Evolutionary conservation across 1,140 invertebrate genomes (phyloP).

Genomic region (Globodera ellingtonae): DNA sequence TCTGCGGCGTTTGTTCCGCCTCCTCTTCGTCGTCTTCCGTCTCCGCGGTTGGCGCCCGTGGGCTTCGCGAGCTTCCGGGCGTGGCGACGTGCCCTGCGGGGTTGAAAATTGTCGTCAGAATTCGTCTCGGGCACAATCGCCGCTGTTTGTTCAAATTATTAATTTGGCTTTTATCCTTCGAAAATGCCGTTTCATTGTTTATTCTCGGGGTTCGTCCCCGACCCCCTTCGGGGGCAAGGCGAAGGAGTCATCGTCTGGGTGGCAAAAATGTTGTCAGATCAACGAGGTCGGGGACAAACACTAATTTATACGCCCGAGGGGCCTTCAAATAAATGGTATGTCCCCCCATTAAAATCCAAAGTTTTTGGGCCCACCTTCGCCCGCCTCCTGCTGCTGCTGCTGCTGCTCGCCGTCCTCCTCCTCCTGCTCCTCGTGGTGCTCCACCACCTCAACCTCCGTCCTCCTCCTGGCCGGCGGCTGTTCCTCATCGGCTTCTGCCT

Average conservation of each 20-base stretch:
- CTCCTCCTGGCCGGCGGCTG: neutral
- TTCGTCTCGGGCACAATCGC: too few species aligned
- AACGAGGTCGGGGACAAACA: conserved; percentile 1
- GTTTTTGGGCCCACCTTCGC: neutral
- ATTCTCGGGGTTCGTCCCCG: too few species aligned
- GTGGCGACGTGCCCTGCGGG: neutral
- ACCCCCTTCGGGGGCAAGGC: too few species aligned
- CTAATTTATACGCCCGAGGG: neutral
- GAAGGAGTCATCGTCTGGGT: too few species aligned
- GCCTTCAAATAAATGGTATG: neutral
- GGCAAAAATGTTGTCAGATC: too few species aligned
- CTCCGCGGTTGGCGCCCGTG: neutral
- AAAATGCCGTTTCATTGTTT: too few species aligned
- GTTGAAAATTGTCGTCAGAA: neutral
- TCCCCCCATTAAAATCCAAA: neutral
- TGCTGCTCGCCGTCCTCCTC: neutral
- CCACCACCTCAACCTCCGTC: neutral
- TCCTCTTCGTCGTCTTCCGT: conserved; percentile 19
- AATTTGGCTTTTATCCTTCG: too few species aligned
- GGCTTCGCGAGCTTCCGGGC: neutral
- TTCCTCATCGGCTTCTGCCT: neutral
- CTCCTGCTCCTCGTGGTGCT: neutral
- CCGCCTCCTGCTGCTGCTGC: neutral
- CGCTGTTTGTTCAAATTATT: neutral
- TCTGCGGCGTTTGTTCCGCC: conserved; percentile 10